These are phyloP conservation scores for Pantherophis alleghaniensis DNA, from an alignment of 2,797 vertebrate genomes.

Conservation along the genomic window DNA sequence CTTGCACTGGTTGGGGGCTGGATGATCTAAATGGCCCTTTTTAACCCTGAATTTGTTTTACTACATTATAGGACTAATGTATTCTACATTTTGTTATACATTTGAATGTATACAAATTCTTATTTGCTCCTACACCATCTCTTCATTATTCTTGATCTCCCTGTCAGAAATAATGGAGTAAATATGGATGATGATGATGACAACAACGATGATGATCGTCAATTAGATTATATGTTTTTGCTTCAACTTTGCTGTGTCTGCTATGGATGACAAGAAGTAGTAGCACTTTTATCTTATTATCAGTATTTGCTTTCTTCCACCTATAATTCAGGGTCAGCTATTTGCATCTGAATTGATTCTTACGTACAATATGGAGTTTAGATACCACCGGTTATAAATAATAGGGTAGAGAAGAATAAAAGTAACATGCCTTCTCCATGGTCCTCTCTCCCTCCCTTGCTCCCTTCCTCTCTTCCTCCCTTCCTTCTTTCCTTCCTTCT, in stretches of 20 bases:
- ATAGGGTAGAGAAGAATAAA: conserved; percentile 52
- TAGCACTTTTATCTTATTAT: conserved; percentile 52
- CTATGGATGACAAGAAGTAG: conserved; percentile 43
- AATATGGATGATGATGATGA: neutral
- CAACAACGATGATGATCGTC: neutral
- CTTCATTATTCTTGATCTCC: conserved; percentile 4
- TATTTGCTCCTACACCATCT: conserved; percentile 48
- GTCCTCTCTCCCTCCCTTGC: conserved; percentile 44
- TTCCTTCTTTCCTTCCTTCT: conserved; percentile 38
- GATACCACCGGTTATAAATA: conserved; percentile 62
- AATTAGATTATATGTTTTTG: conserved; percentile 31
- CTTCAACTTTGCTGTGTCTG: conserved; percentile 43
- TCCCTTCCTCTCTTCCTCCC: conserved; percentile 4
- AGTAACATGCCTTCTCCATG: conserved; percentile 50
- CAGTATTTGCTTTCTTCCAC: conserved; percentile 55
- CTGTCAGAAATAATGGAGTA: conserved; percentile 45
- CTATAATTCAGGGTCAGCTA: conserved; percentile 64
- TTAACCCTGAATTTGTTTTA: neutral
- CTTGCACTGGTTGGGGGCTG: neutral
- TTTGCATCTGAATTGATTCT: conserved; percentile 70
- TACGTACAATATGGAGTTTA: conserved; percentile 59
- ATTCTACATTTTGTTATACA: conserved; percentile 37
- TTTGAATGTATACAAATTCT: conserved; percentile 37
- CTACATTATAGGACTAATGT: neutral
- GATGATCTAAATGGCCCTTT: neutral